These are phyloP conservation scores for Malthinus flaveolus DNA, from an alignment of 2,888 invertebrate genomes.

Conservation along the genomic window DNA sequence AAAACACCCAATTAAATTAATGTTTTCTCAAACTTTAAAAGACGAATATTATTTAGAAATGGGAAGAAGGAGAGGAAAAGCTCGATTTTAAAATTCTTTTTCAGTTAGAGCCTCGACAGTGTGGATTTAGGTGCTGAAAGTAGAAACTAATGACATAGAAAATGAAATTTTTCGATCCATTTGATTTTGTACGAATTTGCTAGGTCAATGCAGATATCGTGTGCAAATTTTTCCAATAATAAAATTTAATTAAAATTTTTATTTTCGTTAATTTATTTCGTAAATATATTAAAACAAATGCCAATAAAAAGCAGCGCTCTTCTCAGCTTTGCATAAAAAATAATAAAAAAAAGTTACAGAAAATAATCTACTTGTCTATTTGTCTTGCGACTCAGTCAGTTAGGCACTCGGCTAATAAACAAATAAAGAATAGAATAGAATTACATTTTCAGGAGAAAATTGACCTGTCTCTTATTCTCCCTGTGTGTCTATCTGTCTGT, in stretches of 20 bases:
- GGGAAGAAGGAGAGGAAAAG: constrained; percentile 14
- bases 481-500: too few relatives aligned
- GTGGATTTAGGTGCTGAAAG: constrained; percentile 31
- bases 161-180: constrained; percentile 52
- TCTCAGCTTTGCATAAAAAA: neutral
- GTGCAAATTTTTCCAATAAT: constrained; percentile 18
- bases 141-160: constrained; percentile 51
- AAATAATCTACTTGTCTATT: too few relatives aligned
- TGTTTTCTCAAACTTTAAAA: constrained; percentile 30
- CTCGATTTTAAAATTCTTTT: constrained; percentile 34
- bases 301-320: neutral
- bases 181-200: constrained; percentile 41
- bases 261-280: neutral
- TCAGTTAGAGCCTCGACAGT: constrained; percentile 31
- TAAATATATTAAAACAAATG: neutral
- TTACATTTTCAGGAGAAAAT: too few relatives aligned
- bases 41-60: constrained; percentile 33
- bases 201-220: constrained; percentile 20
- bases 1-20: constrained; percentile 37
- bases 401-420: too few relatives aligned
- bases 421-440: too few relatives aligned
- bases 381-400: too few relatives aligned
- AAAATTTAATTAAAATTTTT: constrained; percentile 10
- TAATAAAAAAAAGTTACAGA: too few relatives aligned
- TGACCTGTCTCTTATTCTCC: too few relatives aligned